phyloP scores from a whole-genome alignment of 1,140 invertebrate genomes.

The Homarus americanus region DNA sequence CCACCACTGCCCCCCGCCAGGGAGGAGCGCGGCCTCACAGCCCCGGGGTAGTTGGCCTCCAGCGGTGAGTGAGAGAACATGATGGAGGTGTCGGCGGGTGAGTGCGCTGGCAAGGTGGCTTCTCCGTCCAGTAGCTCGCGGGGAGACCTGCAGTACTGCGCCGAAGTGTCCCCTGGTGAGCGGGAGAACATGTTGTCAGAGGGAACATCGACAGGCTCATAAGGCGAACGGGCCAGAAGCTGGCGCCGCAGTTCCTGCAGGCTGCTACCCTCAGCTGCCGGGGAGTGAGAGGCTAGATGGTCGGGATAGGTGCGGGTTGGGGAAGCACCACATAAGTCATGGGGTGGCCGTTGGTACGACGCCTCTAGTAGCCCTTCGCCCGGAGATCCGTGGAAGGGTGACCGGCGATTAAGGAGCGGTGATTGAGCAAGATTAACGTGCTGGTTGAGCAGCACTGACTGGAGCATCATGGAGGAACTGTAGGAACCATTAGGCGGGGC shows the following conservation, averaged over 20 bases:
- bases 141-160: conserved; percentile 67
- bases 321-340: not conserved
- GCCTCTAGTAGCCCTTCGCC: conserved; percentile 33
- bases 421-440: conserved; percentile 35
- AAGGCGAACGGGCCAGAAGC: conserved; percentile 61
- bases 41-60: conserved; percentile 18
- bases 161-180: conserved; percentile 69
- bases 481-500: conserved; percentile 25
- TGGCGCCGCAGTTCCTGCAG: conserved; percentile 50
- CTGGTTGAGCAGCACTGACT: conserved; percentile 47
- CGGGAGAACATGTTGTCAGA: conserved; percentile 65
- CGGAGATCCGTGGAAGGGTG: conserved; percentile 30
- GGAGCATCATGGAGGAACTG: conserved; percentile 37
- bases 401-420: conserved; percentile 25
- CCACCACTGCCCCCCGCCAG: conserved; percentile 9
- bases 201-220: conserved; percentile 60
- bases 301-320: conserved; percentile 12
- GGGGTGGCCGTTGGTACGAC: not conserved
- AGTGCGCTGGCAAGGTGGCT: not conserved
- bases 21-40: not conserved
- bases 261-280: conserved; percentile 31
- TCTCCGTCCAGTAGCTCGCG: conserved; percentile 43
- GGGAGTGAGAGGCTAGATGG: conserved; percentile 41
- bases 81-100: conserved; percentile 41
- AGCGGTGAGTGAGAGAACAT: conserved; percentile 29